Base-by-base conservation (phyloP, 1,140 invertebrate genomes). In the Neodiprion pinetum region DNA sequence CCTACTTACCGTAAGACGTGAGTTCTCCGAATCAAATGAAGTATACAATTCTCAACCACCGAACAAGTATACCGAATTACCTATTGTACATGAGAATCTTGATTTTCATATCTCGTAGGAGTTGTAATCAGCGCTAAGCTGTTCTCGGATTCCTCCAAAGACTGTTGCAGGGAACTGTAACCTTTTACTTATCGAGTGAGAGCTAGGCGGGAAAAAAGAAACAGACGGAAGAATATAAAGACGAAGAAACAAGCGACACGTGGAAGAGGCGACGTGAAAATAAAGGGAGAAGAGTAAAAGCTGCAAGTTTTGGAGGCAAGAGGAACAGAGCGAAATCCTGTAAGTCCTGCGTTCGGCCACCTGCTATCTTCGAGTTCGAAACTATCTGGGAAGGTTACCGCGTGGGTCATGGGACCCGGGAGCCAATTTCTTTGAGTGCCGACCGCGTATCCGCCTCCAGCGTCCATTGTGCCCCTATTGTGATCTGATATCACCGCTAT, bases 401-500 rank as follows among this genome's bases (percentile, higher is more conserved):
- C 53, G 53, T 61, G 79, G 81, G 83, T 84, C 84, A 82, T 78
- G 77, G 81, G 79, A 80, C 82, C 80, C 28, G 79, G 81, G 75
- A 81, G 82, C 84, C 85, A 86, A 86, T 86, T 86, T 85, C 82
- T 85, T 85, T 85, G 82, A 86, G 85, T 86, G 82, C 83, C 79
- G 76, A 47, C 67, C 70, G 75, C 80, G 80, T 79, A 80, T 77
- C 79, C 78, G 78, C 73, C 79, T 76, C 76, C 74, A 70, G 71
- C 79, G 78, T 77, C 80, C 80, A 84, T 82, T 84, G 82, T 84
- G 76, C 75, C 76, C 75, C 81, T 77, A 85, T 85, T 84, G 82
- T 83, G 79, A 85, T 82, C 81, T 77, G 82, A 85, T 85, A 82
- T 81, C 82, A 81, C 73, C 76, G 77, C 78, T 80, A 83, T 84